Evolutionary conservation across 2,888 invertebrate genomes (phyloP).

Genomic region (Metallyticus violacea): DNA sequence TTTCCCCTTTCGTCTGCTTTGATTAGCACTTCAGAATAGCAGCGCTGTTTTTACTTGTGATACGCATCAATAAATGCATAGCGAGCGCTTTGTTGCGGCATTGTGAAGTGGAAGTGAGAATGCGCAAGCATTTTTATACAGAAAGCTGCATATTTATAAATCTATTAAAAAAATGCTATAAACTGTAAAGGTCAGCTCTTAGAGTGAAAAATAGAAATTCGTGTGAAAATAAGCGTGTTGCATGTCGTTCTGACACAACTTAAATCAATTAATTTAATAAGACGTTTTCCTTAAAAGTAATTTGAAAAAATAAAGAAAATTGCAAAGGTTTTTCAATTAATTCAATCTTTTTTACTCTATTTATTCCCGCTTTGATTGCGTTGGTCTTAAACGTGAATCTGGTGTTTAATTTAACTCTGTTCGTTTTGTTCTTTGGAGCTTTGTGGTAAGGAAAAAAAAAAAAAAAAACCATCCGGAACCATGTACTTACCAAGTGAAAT

Average conservation of each 20-base stretch:
- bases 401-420: too few relatives aligned
- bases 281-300: too few relatives aligned
- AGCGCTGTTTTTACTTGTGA: neutral
- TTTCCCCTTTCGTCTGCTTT: neutral
- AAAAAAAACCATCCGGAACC: too few relatives aligned
- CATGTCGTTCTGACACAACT: neutral
- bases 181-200: neutral
- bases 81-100: neutral
- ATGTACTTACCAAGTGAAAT: too few relatives aligned
- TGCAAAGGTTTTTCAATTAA: too few relatives aligned
- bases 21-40: neutral
- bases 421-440: too few relatives aligned
- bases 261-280: too few relatives aligned
- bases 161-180: neutral
- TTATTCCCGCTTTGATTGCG: too few relatives aligned
- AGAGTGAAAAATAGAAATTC: neutral
- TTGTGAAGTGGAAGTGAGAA: neutral
- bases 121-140: neutral
- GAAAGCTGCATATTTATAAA: neutral
- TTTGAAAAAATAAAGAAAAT: too few relatives aligned
- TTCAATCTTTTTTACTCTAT: too few relatives aligned
- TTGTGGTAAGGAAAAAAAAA: too few relatives aligned
- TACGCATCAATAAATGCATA: neutral
- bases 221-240: neutral
- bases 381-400: too few relatives aligned